Conservation (phyloP, 2,888 invertebrate species). For the Melitaea athalia region DNA sequence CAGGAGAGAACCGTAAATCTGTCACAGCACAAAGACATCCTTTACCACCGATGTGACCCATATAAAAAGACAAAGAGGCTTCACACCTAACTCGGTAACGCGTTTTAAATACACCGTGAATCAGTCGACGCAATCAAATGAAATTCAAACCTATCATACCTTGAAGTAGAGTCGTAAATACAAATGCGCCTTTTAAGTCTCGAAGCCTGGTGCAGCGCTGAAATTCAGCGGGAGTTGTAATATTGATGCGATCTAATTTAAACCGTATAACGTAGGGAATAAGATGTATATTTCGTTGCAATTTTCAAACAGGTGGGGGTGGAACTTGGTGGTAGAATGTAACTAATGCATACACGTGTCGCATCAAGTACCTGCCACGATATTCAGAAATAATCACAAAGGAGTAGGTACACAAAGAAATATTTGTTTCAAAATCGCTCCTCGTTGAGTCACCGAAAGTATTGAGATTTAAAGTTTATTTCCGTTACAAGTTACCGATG, state of each 20-base stretch:
- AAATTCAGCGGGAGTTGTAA: constrained; percentile 6
- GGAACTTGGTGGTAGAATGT: constrained; percentile 17
- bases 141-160: constrained; percentile 22
- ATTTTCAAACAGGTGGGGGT: constrained; percentile 25
- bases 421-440: constrained; percentile 36
- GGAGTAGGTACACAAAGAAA: constrained; percentile 46
- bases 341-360: constrained; percentile 36
- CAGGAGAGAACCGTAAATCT: constrained; percentile 44
- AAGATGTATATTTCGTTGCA: constrained; percentile 3
- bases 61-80: constrained; percentile 46
- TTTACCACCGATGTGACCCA: constrained; percentile 44
- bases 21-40: constrained; percentile 49
- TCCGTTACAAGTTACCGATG: constrained; percentile 8
- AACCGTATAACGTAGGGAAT: background rate
- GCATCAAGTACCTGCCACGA: constrained; percentile 45
- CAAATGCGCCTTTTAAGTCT: constrained; percentile 4
- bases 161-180: constrained; percentile 26
- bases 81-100: constrained; percentile 42
- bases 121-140: constrained; percentile 35
- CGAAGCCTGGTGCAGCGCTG: background rate
- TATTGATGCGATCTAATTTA: constrained; percentile 3
- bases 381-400: constrained; percentile 48
- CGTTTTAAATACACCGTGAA: constrained; percentile 48
- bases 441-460: constrained; percentile 34
- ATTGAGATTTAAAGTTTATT: constrained; percentile 24